Base-by-base conservation (phyloP, 2,797 vertebrate genomes). In the Artibeus lituratus region DNA sequence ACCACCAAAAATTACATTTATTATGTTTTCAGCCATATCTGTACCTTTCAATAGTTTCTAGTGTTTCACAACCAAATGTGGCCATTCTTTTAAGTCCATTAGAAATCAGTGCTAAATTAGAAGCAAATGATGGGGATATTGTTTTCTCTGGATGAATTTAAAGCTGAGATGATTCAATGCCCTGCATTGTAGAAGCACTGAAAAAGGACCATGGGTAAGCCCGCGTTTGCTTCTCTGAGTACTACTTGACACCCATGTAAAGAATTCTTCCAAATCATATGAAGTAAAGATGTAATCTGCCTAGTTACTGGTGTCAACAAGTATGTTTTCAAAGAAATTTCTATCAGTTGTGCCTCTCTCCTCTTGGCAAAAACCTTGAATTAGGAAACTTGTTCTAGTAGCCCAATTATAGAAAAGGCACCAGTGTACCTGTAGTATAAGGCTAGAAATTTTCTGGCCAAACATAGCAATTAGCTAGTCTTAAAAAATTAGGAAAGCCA, bases 141-240 rank as follows among this genome's bases (percentile, higher is more conserved):
- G 24, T 26, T 59, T 77, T 98, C 99, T 67, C 62, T 99, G 97
- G 99, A 99, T 15, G 99, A 99, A 35, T 98, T 99, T 80, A 98
- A 98, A 98, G 97, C 97, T 97, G 99, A 99, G 98, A 98, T 99
- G 94, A 98, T 98, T 97, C 99, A 99, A 42, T 99, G 92, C 96
- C 99, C 88, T 94, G 97, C 82, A 97, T 98, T 35, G 98, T 99
- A 97, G 99, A 99, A 0, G 95, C 99, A 84, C 98, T 99, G 93
- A 99, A 98, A 98, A 98, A 98, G 94, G 99, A 99, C 81, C 99
- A 99, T 91, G 99, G 98, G 99, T 99, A 99, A 76, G 39, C 37
- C 67, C 22, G 82, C 76, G 26, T 65, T 88, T 96, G 55, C 35
- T 51, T 73, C 62, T 32, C 12, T 15, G 72, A 77, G 21, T 80